A percentile compares a stretch with the other conserved stretches of the same genome.
These are phyloP conservation scores for Rhipidura dahli DNA, from an alignment of 2,113 vertebrate species.

Conservation along the genomic window DNA sequence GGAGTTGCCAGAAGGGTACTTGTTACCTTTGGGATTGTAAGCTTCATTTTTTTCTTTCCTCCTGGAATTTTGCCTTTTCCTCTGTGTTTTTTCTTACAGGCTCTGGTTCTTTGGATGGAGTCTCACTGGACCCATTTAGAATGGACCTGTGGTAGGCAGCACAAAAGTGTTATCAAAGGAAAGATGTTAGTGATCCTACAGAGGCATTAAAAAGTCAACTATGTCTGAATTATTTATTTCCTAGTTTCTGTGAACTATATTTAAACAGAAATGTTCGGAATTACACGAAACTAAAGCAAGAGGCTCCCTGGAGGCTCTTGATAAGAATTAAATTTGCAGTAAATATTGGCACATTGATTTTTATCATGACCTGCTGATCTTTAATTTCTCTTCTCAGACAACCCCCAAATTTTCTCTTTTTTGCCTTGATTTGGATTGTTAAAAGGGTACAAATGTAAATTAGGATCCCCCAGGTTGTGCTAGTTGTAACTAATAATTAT, in stretches of 20 bases:
- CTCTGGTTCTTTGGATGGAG: constrained; percentile 59
- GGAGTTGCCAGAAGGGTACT: constrained; percentile 35
- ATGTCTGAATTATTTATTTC: background rate
- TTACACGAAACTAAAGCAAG: background rate
- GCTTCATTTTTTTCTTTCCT: background rate
- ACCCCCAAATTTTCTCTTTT: background rate
- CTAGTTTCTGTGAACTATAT: background rate
- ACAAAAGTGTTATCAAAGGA: constrained; percentile 1
- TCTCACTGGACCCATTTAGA: constrained; percentile 69
- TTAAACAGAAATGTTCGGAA: background rate
- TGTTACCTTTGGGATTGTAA: constrained; percentile 29
- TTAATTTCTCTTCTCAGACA: background rate
- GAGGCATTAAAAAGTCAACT: background rate
- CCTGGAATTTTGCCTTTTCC: constrained; percentile 53
- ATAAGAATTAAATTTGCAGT: background rate
- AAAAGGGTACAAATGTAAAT: background rate
- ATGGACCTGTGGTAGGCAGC: constrained; percentile 64
- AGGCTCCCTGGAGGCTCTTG: background rate
- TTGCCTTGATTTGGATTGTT: background rate
- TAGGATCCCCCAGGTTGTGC: background rate
- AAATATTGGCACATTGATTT: background rate
- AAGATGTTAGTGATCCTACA: background rate
- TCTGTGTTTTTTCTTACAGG: constrained; percentile 32
- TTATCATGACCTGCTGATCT: background rate
- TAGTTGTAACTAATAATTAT: background rate